Base-by-base conservation (phyloP, 1,140 invertebrate species). In the Papilio glaucus region DNA sequence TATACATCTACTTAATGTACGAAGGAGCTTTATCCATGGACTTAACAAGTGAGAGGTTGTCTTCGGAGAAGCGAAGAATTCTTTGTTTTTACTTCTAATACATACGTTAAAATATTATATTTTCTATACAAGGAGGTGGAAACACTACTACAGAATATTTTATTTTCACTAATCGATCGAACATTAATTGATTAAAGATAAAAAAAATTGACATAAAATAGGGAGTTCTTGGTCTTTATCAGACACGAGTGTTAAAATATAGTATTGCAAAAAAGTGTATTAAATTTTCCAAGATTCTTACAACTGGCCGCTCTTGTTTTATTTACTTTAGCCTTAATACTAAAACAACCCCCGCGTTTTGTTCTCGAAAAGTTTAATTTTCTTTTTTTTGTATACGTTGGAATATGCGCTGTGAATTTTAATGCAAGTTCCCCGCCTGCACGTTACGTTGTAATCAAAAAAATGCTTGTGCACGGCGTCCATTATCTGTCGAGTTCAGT, bases 361-460 rank as follows among this genome's bases (percentile, higher is more conserved):
- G 62, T 65, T 65, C 9, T 65, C 6, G 18, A 63, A 65, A 39
- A 21, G 62, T 39, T 65, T 39, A 15, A 65, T 65, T 65, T 41
- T 65, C 62, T 38, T 39, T 65, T 65, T 65, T 21, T 33, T 33
- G 29, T 65, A 33, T 62, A 38, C 60, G 24, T 26, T 62, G 7
- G 45, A n/a, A 18, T 62, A 38, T 62, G 62, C 18, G 8, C 37
- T 65, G 15, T 53, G n/a, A 65, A 63, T 63, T 33, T 63, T 33
- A 63, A 65, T 65, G 62, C 62, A 38, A 21, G 29, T 37, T 37
- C 45, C 45, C 39, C 9, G 13, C 60, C 12, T 26, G 29, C 13
- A 18, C 37, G 33, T 65, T 65, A 38, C 39, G n/a, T 65, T 39
- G 62, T 65, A 65, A 65, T 61, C 62, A 39, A 65, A 65, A n/a